Base-by-base conservation (phyloP, 2,113 vertebrate species). In the Myiozetetes cayanensis region DNA sequence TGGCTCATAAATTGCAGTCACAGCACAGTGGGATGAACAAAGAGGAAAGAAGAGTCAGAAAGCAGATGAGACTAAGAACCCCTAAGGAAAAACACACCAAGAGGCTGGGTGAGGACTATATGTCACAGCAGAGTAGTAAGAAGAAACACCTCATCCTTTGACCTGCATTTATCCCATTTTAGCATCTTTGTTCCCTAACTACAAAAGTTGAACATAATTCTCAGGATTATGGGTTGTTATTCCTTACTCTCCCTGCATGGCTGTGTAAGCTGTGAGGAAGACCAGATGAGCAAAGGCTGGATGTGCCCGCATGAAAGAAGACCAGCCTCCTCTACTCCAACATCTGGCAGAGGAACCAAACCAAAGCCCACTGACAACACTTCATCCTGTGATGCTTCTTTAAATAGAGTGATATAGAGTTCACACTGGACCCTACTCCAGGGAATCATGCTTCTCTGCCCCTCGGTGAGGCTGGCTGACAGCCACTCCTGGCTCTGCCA, bases 401-500 rank as follows among this genome's bases (percentile, higher is more conserved):
- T 46, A 9, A 49, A 41, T 1, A 1, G 41, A 66, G 14, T 0
- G 1, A 46, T 18, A 21, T 0, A n/a, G 46, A 23, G n/a, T 10
- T 89, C 24, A 5, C 3, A 20, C 37, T 62, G 39, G 46, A 76
- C 12, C 58, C 53, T 33, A 18, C 77, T 20, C 5, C 61, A 35
- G 46, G 4, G 56, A 62, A 75, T 63, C 5, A n/a, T 4, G 8
- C 14, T 75, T 14, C 43, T 37, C 41, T 13, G n/a, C 19, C 27
- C 15, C 37, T 4, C 10, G 25, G 33, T 6, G 12, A 86, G 65
- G 39, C 24, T 30, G 19, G 66, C 31, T 21, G 9, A 30, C n/a
- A 47, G 75, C 8, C 20, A 14, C 18, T 50, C 62, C 61, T 8
- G 41, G 35, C 58, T 52, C 46, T 43, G 19, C 71, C 78, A 77